Evolutionary conservation across 2,888 invertebrate genomes (phyloP).

Genomic region (Sarcophaga rosellei): DNA sequence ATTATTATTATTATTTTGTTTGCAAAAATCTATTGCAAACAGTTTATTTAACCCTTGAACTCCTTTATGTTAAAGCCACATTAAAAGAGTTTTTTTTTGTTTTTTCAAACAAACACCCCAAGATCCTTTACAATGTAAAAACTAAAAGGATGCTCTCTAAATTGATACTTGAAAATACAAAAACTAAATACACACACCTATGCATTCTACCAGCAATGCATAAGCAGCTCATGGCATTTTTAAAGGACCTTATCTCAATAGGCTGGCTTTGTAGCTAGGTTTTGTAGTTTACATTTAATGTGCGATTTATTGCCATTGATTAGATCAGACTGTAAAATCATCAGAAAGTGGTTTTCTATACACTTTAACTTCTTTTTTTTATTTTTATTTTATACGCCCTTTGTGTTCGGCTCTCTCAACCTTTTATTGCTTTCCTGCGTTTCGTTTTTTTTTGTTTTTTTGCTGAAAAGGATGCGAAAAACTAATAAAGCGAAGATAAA

Average conservation of each 20-base stretch:
- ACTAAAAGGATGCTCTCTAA: conserved; percentile 52
- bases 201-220: conserved; percentile 6
- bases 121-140: conserved; percentile 9
- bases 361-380: conserved; percentile 54
- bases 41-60: conserved; percentile 56
- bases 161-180: conserved; percentile 48
- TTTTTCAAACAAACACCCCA: conserved; percentile 17
- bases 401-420: background rate
- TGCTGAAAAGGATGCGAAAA: conserved; percentile 28
- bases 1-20: background rate
- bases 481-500: conserved; percentile 52
- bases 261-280: conserved; percentile 16
- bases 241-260: background rate
- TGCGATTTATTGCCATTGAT: conserved; percentile 68
- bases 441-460: conserved; percentile 36
- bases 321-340: conserved; percentile 68
- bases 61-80: background rate
- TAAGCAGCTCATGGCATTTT: background rate
- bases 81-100: conserved; percentile 19
- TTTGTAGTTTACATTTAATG: conserved; percentile 67
- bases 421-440: background rate
- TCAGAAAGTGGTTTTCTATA: conserved; percentile 66
- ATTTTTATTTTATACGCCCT: too few species aligned
- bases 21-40: conserved; percentile 8
- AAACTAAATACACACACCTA: conserved; percentile 27